These are phyloP conservation scores for Iselma pallidipennis DNA, from an alignment of 2,888 invertebrate genomes.

Conservation along the genomic window DNA sequence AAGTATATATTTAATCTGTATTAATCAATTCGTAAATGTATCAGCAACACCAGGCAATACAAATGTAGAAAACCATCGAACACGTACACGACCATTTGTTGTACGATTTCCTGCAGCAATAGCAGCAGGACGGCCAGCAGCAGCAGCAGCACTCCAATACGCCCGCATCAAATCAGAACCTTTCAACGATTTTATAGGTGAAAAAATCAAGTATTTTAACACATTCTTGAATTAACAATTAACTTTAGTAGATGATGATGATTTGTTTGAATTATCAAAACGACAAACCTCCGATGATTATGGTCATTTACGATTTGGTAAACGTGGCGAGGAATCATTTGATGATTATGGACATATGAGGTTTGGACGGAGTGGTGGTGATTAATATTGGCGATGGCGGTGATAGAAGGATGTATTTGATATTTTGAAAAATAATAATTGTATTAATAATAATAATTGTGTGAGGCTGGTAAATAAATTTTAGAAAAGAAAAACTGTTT, in stretches of 20 bases:
- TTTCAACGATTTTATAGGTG: slow-evolving; percentile 45
- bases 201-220: slow-evolving; percentile 10
- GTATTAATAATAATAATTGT: slow-evolving; percentile 6
- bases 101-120: slow-evolving; percentile 29
- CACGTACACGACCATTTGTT: slow-evolving; percentile 34
- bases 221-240: neutral
- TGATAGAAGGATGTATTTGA: neutral
- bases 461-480: slow-evolving; percentile 20
- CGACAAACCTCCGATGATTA: slow-evolving; percentile 64
- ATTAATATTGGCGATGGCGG: slow-evolving; percentile 1
- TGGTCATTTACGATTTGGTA: slow-evolving; percentile 65
- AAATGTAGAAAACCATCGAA: slow-evolving; percentile 30
- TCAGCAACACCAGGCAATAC: slow-evolving; percentile 25
- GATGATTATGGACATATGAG: slow-evolving; percentile 78
- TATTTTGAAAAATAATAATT: neutral
- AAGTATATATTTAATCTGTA: slow-evolving; percentile 31
- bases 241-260: slow-evolving; percentile 55
- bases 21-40: slow-evolving; percentile 29
- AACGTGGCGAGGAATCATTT: slow-evolving; percentile 66
- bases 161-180: slow-evolving; percentile 40
- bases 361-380: slow-evolving; percentile 65
- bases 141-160: slow-evolving; percentile 35
- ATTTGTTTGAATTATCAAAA: slow-evolving; percentile 56
- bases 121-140: slow-evolving; percentile 24
- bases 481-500: neutral